Evolutionary conservation across 2,888 invertebrate genomes (phyloP).

Genomic region (Drosophila yooni): DNA sequence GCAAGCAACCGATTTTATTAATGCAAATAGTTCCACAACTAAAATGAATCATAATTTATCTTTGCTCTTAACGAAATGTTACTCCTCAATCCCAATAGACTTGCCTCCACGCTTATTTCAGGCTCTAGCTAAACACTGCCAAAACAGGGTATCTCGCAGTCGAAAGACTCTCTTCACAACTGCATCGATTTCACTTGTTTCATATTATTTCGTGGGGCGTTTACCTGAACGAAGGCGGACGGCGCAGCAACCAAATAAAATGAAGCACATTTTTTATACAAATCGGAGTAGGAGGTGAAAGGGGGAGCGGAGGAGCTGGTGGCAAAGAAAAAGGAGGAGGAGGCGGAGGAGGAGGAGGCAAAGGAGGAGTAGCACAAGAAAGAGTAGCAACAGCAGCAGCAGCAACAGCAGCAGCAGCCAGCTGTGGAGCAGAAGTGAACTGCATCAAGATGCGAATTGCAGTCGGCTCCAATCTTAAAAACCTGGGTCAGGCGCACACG

Average conservation of each 20-base stretch:
- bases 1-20: too few species aligned
- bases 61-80: background rate
- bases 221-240: slow-evolving; percentile 79
- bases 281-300: slow-evolving; percentile 47
- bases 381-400: slow-evolving; percentile 17
- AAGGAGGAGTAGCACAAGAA: slow-evolving; percentile 17
- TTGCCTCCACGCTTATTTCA: too few species aligned
- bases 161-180: background rate
- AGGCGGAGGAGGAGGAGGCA: background rate
- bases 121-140: fast-evolving
- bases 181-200: slow-evolving; percentile 34
- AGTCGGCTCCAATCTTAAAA: slow-evolving; percentile 23
- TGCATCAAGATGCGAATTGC: slow-evolving; percentile 75
- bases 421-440: slow-evolving; percentile 17
- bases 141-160: slow-evolving; percentile 11
- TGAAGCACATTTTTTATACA: slow-evolving; percentile 82
- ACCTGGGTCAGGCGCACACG: slow-evolving; percentile 51
- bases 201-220: slow-evolving; percentile 76
- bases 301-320: background rate
- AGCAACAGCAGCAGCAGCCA: background rate
- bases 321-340: background rate
- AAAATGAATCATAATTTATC: background rate
- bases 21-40: too few species aligned
- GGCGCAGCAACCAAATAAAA: slow-evolving; percentile 81
- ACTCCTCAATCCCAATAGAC: background rate